Evolutionary conservation across 23 tunicate genomes (phyloP).

Genomic region (Clavelina lepadiformis): DNA sequence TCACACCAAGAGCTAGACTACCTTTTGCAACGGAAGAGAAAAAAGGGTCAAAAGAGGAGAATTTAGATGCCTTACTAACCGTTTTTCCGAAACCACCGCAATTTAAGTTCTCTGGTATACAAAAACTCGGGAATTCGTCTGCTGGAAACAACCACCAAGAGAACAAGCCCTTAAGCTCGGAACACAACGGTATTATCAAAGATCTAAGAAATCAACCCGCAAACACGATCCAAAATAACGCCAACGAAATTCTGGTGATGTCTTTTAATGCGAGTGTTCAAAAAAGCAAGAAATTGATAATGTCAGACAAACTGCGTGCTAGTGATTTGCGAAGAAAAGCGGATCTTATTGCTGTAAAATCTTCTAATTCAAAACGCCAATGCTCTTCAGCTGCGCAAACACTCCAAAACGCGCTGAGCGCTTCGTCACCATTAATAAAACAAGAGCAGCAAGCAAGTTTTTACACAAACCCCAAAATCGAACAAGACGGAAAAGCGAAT

Average conservation of each 20-base stretch:
- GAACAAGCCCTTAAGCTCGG: neutral
- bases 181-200: neutral
- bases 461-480: neutral
- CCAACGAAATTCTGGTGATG: neutral
- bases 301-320: neutral
- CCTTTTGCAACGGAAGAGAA: neutral
- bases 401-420: neutral
- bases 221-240: neutral
- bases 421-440: neutral
- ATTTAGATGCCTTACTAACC: constrained; percentile 11
- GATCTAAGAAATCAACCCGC: neutral
- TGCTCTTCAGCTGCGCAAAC: neutral
- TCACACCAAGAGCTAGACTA: neutral
- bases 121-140: neutral
- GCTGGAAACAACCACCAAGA: no score
- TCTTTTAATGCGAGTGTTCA: neutral
- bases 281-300: neutral
- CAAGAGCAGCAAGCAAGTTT: neutral
- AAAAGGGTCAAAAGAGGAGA: neutral
- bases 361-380: neutral
- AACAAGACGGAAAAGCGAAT: neutral
- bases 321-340: neutral
- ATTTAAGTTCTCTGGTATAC: constrained; percentile 5
- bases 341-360: neutral
- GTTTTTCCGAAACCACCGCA: constrained; percentile 47